Conservation (phyloP, 2,888 invertebrate species). For the Microlaimidae sp. region DNA sequence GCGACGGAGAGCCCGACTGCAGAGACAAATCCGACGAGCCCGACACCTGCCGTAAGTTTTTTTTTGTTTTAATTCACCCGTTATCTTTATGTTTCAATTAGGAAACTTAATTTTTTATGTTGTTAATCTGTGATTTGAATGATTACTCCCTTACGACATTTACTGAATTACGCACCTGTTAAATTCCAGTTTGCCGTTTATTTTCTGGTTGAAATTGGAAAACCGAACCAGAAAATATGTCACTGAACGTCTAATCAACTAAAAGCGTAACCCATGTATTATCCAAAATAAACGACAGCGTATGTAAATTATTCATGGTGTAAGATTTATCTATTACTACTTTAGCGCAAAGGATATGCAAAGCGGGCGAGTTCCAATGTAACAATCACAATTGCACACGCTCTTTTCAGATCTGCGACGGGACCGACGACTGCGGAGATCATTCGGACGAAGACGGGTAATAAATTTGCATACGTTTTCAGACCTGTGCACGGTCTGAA, state of each 20-base stretch:
- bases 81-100: constrained; percentile 1
- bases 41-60: constrained; percentile 10
- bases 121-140: too few relatives aligned
- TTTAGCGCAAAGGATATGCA: constrained; percentile 25
- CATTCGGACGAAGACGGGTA: constrained; percentile 28
- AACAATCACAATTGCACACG: constrained; percentile 77
- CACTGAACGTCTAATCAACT: too few relatives aligned
- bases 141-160: too few relatives aligned
- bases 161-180: too few relatives aligned
- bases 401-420: constrained; percentile 75
- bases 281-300: too few relatives aligned
- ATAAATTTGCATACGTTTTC: too few relatives aligned
- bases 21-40: constrained; percentile 84
- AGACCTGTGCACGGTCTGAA: too few relatives aligned
- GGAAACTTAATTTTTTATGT: neutral
- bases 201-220: too few relatives aligned
- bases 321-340: neutral
- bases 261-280: too few relatives aligned
- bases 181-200: too few relatives aligned
- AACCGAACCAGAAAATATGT: too few relatives aligned
- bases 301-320: too few relatives aligned
- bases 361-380: constrained; percentile 75
- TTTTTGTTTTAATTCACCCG: neutral
- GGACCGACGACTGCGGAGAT: constrained; percentile 40
- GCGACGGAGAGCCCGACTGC: constrained; percentile 90